These are phyloP conservation scores for Chesias legatella DNA, from an alignment of 2,888 invertebrate genomes.

Conservation along the genomic window DNA sequence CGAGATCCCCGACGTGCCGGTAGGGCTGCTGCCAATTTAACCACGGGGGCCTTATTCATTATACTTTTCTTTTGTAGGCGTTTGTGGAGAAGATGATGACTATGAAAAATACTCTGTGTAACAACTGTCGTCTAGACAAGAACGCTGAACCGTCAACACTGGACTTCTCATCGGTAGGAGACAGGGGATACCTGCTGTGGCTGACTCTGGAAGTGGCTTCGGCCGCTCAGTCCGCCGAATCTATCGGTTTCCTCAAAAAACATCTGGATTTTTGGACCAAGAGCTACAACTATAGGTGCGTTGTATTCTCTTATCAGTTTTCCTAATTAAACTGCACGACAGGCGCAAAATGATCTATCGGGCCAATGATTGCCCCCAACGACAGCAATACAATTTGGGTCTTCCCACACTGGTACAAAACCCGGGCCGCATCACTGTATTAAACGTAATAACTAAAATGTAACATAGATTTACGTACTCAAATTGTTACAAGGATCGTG, in stretches of 20 bases:
- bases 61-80: constrained; percentile 71
- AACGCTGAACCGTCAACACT: constrained; percentile 85
- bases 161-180: constrained; percentile 86
- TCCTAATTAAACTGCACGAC: background rate
- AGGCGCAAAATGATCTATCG: no score
- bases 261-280: constrained; percentile 90
- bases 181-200: constrained; percentile 88
- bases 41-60: no score
- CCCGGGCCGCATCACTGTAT: no score
- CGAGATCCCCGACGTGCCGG: no score
- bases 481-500: no score
- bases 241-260: constrained; percentile 85
- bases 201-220: constrained; percentile 87
- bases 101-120: constrained; percentile 83
- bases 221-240: constrained; percentile 82
- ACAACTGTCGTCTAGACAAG: constrained; percentile 77
- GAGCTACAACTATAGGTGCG: constrained; percentile 85
- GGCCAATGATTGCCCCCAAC: no score
- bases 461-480: no score
- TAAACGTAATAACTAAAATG: no score
- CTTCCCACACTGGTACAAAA: no score
- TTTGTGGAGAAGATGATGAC: constrained; percentile 88
- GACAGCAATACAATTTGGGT: no score
- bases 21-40: no score
- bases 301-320: no score